Conservation (phyloP, 2,888 invertebrate genomes). For the Lutraria lutraria region DNA sequence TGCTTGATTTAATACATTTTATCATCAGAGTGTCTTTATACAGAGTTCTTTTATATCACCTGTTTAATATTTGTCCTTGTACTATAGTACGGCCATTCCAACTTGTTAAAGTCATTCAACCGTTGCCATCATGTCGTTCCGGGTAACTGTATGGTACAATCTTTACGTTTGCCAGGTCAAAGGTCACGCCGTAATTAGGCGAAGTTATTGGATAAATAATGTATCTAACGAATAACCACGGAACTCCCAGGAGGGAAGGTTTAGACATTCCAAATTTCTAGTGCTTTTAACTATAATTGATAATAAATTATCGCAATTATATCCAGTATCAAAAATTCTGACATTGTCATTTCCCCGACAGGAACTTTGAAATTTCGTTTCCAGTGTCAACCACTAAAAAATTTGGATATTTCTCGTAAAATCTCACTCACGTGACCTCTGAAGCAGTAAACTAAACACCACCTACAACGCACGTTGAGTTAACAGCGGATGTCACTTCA, state of each 20-base stretch:
- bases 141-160: background rate
- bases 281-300: too few species aligned
- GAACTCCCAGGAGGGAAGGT: too few species aligned
- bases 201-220: background rate
- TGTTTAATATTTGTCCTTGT: background rate
- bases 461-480: background rate
- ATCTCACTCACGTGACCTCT: background rate
- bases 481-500: background rate
- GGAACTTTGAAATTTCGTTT: background rate
- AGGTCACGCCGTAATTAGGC: background rate
- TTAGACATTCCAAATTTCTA: too few species aligned
- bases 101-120: background rate
- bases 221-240: too few species aligned
- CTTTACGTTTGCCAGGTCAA: background rate
- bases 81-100: background rate
- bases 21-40: background rate
- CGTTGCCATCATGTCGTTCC: background rate
- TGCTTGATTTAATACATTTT: background rate
- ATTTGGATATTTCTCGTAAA: background rate
- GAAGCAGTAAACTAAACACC: background rate
- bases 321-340: background rate
- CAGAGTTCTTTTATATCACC: background rate
- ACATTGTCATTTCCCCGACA: background rate
- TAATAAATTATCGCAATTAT: slow-evolving; percentile 6
- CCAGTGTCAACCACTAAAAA: background rate